phyloP scores from a whole-genome alignment of 2,888 invertebrate genomes.

The Agrochola lota region DNA sequence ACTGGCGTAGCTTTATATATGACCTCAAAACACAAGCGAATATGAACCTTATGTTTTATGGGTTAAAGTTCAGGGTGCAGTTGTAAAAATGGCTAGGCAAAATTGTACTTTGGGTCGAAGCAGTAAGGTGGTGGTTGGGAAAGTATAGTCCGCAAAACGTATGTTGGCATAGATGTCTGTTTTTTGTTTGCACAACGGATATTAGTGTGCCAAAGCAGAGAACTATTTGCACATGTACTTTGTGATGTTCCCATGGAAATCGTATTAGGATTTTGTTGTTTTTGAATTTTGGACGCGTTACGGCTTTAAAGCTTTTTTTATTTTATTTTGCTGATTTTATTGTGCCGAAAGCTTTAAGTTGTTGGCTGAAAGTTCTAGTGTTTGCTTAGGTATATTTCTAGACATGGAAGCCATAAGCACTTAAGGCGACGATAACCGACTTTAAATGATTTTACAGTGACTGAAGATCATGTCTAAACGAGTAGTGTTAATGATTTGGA shows the following conservation, averaged over 20 bases:
- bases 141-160: constrained; percentile 30
- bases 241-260: constrained; percentile 82
- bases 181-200: constrained; percentile 84
- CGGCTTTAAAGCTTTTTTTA: constrained; percentile 15
- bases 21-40: constrained; percentile 10
- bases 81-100: neutral
- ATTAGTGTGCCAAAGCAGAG: constrained; percentile 81
- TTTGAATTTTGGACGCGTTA: constrained; percentile 64
- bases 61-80: neutral
- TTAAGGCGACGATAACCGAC: too few relatives aligned
- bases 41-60: neutral
- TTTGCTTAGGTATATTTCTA: too few relatives aligned
- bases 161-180: constrained; percentile 70
- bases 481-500: too few relatives aligned
- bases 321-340: neutral
- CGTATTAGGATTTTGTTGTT: constrained; percentile 81
- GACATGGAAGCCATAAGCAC: too few relatives aligned
- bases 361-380: neutral
- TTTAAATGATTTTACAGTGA: too few relatives aligned
- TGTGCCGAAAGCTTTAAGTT: neutral
- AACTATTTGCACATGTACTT: constrained; percentile 82
- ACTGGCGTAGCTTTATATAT: constrained; percentile 25
- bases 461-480: too few relatives aligned
- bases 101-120: constrained; percentile 18
- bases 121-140: constrained; percentile 6